phyloP scores from a whole-genome alignment of 1,140 invertebrate genomes.

The Tenebrio molitor region DNA sequence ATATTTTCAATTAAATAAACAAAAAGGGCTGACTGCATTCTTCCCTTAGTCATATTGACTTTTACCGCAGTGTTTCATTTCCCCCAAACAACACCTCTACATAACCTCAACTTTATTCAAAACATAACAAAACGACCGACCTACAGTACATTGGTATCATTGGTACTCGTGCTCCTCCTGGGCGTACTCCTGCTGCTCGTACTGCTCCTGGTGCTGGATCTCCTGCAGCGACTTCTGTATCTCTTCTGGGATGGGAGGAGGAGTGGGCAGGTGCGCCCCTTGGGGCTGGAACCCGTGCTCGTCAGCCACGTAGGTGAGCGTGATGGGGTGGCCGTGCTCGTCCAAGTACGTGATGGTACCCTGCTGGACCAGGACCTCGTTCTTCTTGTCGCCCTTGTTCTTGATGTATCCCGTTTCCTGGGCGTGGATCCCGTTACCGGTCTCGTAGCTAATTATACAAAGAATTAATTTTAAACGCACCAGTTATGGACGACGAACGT shows the following conservation, averaged over 20 bases:
- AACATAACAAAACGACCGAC: no score
- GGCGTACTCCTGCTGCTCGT: background rate
- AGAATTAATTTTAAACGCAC: constrained; percentile 33
- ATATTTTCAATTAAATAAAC: constrained; percentile 63
- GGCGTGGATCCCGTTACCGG: constrained; percentile 77
- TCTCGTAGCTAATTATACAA: constrained; percentile 72
- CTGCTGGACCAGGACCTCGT: constrained; percentile 71
- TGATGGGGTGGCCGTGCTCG: constrained; percentile 75
- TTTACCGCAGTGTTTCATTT: constrained; percentile 55
- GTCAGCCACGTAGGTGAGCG: constrained; percentile 74
- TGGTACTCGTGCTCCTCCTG: no score
- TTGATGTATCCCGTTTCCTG: constrained; percentile 79
- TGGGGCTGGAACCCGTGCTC: constrained; percentile 71
- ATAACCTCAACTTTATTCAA: no score
- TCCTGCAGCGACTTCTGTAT: constrained; percentile 73
- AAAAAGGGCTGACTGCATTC: constrained; percentile 62
- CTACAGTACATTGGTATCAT: no score
- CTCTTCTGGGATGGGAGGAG: constrained; percentile 78
- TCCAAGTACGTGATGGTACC: constrained; percentile 76
- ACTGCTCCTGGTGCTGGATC: constrained; percentile 45
- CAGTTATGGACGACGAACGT: constrained; percentile 9
- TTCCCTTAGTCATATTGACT: constrained; percentile 65
- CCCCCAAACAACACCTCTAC: background rate
- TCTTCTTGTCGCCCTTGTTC: constrained; percentile 74
- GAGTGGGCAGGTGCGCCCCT: constrained; percentile 77